Base-by-base conservation (phyloP, 2,888 invertebrate genomes). In the Megamerina dolium region DNA sequence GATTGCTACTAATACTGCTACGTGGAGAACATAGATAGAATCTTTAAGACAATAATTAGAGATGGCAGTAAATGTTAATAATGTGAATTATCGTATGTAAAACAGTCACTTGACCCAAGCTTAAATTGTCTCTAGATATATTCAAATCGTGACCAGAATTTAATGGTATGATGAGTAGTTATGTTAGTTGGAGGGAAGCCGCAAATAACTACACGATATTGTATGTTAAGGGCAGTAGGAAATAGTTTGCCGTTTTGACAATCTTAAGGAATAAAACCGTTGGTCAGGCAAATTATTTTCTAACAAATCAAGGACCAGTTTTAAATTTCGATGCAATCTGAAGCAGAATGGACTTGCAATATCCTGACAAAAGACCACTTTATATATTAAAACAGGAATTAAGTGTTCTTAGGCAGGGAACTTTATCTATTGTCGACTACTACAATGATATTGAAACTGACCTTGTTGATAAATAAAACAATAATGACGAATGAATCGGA, bases 301-400 rank as follows among this genome's bases (percentile, higher is more conserved):
- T 47, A 4, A 37, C 40, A 2, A 45, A 45, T 16, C 45, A 50
- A 13, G 45, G 45, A 3, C 43, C 45, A 2, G 46, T 48, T 4
- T 16, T 51, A 26, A 48, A 45, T 20, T 37, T 33, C 19, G 45
- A 50, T 12, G 43, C 43, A 4, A 42, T 48, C 8, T 41, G 48
- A 3, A 26, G 30, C 3, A 14, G 45, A 5, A 19, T 49, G 18
- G 45, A 47, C 32, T 47, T 51, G n/a, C 29, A 41, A 2, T 49
- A 41, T 27, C 31, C 47, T 2, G 46, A 47, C 19, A 51, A 45
- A 26, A 30, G 45, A 3, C 42, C 46, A 5, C 12, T 33, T 6
- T 46, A 49, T 34, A 34, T 46, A 6, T 31, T 46, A 27, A 42
- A 49, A 29, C 40, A 44, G 14, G 49, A 49, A 33, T 5, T 49